Conservation (phyloP, 2,797 vertebrate species). For the Falco concolor region DNA sequence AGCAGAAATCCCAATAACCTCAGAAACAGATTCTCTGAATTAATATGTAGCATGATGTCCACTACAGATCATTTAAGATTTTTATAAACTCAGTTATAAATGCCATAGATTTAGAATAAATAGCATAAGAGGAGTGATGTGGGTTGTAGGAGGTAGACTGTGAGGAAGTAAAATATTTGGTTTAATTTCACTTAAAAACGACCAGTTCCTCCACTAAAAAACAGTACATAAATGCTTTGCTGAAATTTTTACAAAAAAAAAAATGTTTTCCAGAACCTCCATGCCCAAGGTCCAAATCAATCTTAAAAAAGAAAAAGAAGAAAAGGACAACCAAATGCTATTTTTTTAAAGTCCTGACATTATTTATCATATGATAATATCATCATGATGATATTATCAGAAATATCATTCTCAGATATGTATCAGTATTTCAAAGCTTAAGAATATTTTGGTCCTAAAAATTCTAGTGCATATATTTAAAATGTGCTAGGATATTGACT, state of each 20-base stretch:
- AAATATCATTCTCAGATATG: neutral
- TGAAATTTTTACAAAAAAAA: neutral
- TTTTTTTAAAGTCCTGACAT: too few relatives aligned
- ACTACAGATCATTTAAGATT: neutral
- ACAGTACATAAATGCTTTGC: neutral
- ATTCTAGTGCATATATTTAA: neutral
- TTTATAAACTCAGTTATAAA: neutral
- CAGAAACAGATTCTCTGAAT: neutral
- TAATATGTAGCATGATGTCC: neutral
- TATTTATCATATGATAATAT: too few relatives aligned
- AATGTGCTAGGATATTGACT: neutral
- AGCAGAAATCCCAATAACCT: neutral
- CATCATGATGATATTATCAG: too few relatives aligned
- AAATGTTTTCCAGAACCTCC: neutral
- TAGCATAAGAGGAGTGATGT: neutral
- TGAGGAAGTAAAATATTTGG: neutral
- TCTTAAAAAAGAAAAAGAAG: neutral
- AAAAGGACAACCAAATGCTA: neutral
- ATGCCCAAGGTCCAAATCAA: neutral
- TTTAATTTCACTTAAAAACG: neutral
- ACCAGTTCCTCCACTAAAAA: neutral
- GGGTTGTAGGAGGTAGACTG: neutral
- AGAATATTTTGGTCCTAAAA: neutral
- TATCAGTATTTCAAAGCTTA: neutral
- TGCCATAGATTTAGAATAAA: neutral